Conservation (phyloP, 2,888 invertebrate species). For the Diploptera punctata region DNA sequence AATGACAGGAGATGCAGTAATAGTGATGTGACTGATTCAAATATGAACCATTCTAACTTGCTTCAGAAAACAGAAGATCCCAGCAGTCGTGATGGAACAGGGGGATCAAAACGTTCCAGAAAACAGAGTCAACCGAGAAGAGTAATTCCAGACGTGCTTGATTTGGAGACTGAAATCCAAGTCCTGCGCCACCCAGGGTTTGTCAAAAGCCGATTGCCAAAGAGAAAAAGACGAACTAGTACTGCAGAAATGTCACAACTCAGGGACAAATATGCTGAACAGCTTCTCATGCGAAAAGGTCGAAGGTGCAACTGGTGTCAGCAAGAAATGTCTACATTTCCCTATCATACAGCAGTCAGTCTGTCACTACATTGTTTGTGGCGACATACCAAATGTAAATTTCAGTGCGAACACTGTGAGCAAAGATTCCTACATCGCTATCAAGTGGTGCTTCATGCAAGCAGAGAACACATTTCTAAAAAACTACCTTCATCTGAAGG, state of each 20-base stretch:
- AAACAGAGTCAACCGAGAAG: conserved; percentile 62
- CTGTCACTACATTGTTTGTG: conserved; percentile 60
- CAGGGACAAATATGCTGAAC: conserved; percentile 54
- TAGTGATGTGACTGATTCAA: conserved; percentile 35
- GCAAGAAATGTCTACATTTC: conserved; percentile 53
- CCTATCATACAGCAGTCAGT: conserved; percentile 57
- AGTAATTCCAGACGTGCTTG: conserved; percentile 50
- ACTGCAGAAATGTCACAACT: conserved; percentile 48
- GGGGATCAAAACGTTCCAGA: conserved; percentile 52
- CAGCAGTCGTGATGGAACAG: conserved; percentile 29
- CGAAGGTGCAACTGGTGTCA: conserved; percentile 50
- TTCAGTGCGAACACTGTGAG: conserved; percentile 59
- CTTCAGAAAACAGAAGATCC: conserved; percentile 25
- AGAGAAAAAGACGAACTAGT: not conserved
- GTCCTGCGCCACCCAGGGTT: conserved; percentile 49
- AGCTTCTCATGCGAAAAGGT: conserved; percentile 52
- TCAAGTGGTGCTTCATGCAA: conserved; percentile 58
- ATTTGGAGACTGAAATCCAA: conserved; percentile 48
- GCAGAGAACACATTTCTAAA: conserved; percentile 53
- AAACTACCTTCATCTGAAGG: conserved; percentile 14
- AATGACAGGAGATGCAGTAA: conserved; percentile 32
- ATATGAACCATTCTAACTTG: conserved; percentile 35
- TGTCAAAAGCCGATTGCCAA: conserved; percentile 5
- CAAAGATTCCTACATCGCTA: conserved; percentile 57
- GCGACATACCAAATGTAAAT: conserved; percentile 56